Evolutionary conservation across 1,140 invertebrate species (phyloP).

Genomic region (Oncopodura yosiiana): DNA sequence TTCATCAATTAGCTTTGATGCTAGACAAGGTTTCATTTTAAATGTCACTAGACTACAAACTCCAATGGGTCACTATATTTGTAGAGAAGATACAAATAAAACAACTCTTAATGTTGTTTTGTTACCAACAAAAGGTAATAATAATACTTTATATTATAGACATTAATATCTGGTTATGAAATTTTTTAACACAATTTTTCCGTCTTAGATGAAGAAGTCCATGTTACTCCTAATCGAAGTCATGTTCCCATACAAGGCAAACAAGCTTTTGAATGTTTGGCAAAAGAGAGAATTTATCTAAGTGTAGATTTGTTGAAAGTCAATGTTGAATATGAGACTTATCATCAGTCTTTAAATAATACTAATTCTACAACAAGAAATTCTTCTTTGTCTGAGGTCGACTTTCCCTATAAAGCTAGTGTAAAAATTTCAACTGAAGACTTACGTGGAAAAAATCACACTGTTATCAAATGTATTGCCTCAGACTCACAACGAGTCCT

Average conservation of each 20-base stretch:
- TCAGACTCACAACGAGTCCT: slow-evolving; percentile 12
- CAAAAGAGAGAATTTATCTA: slow-evolving; percentile 14
- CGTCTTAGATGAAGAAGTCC: slow-evolving; percentile 18
- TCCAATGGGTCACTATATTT: slow-evolving; percentile 14
- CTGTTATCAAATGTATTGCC: slow-evolving; percentile 12
- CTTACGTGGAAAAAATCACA: slow-evolving; percentile 6
- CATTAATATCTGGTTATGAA: neutral
- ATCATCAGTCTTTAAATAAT: no score
- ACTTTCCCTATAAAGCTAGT: slow-evolving; percentile 19
- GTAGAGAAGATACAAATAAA: slow-evolving; percentile 8
- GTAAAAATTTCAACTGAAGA: slow-evolving; percentile 7
- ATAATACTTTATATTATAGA: neutral
- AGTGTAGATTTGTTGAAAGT: slow-evolving; percentile 9
- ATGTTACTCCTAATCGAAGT: slow-evolving; percentile 6
- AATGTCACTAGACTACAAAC: slow-evolving; percentile 1
- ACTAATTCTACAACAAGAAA: slow-evolving; percentile 15
- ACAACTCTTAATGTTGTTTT: neutral
- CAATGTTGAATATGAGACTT: slow-evolving; percentile 5
- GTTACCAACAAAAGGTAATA: slow-evolving; percentile 13
- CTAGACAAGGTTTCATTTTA: slow-evolving; percentile 11
- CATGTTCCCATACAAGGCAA: slow-evolving; percentile 10
- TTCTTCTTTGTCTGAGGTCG: slow-evolving; percentile 4
- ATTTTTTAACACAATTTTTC: no score
- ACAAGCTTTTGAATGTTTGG: slow-evolving; percentile 15
- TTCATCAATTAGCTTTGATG: neutral